Base-by-base conservation (phyloP, 1,140 invertebrate species). In the Zaprionus taronus region DNA sequence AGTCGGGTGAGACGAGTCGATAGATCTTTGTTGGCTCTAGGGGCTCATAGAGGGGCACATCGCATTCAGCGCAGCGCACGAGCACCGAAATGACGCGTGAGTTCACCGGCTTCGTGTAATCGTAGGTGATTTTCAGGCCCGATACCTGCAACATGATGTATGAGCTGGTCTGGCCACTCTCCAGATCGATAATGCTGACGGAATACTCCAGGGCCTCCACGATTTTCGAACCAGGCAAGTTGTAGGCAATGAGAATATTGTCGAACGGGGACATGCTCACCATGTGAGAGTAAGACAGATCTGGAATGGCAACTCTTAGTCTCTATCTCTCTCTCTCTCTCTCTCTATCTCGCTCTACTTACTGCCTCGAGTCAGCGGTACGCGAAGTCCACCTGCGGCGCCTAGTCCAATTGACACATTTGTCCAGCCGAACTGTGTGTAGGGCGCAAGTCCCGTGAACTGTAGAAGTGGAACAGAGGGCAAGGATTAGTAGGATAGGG, bases 331-430 rank as follows among this genome's bases (percentile, higher is more conserved):
- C 20, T 47, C 24, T 58, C 31, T 28, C 14, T 38, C 5, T 44
- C 20, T 47, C 24, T 58, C 31, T 22, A 1, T 41, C 11, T 56
- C 12, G 5, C 24, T 53, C 24, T 69, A 90, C 87, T 91, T 91
- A 94, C 94, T 93, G 91, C 93, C 94, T 49, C 85, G 93, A 60
- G 77, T 93, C 74, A 94, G 96, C 86, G 81, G 94, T 91, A 89
- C 94, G 47, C 97, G 93, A 20, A 97, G 93, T 12, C 95, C 96
- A 6, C 97, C 97, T 0, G 95, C 93, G 91, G 97, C 97, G 12
- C 78, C 76, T 5, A 97, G 80, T 4, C 95, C 95, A 28, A 97
- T 95, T 4, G 95, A 94, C 0, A 95, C 96, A 57, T 95, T 94
- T 17, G 95, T 95, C 96, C 96, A 97, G 15, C 58, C 61, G 11